Evolutionary conservation across 2,888 invertebrate genomes (phyloP).

Genomic region (Strigamia maritima): DNA sequence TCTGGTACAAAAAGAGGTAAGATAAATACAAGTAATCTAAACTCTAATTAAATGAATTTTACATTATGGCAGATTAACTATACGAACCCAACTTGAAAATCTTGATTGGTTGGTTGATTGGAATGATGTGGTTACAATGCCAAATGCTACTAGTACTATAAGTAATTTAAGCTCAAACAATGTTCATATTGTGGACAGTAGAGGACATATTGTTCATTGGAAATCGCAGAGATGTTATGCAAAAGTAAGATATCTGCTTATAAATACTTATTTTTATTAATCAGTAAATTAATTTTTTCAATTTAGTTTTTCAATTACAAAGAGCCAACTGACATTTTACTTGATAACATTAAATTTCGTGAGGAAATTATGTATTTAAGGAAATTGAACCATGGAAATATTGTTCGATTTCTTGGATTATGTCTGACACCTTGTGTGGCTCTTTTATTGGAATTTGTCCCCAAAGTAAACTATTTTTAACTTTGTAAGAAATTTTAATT

Average conservation of each 20-base stretch:
- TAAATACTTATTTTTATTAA: background rate
- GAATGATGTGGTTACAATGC: background rate
- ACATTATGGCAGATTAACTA: background rate
- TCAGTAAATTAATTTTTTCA: background rate
- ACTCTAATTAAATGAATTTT: too few species aligned
- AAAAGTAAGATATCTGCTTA: background rate
- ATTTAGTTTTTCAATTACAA: constrained; percentile 18
- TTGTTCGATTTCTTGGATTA: constrained; percentile 30
- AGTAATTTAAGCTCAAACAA: constrained; percentile 13
- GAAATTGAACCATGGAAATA: constrained; percentile 16
- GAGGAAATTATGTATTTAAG: constrained; percentile 29
- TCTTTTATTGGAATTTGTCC: background rate
- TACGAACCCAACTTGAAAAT: constrained; percentile 13
- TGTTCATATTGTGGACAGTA: background rate
- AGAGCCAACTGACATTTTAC: background rate
- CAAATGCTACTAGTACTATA: background rate
- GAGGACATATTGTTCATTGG: constrained; percentile 22
- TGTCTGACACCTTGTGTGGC: background rate
- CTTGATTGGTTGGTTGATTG: constrained; percentile 34
- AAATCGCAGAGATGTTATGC: constrained; percentile 34
- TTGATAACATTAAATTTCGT: constrained; percentile 11
- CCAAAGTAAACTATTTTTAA: background rate
- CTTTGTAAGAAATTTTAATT: background rate
- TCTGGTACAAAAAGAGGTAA: constrained; percentile 11
- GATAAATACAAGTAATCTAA: too few species aligned